Conservation (phyloP, 2,888 invertebrate species). For the Lingula anatina region DNA sequence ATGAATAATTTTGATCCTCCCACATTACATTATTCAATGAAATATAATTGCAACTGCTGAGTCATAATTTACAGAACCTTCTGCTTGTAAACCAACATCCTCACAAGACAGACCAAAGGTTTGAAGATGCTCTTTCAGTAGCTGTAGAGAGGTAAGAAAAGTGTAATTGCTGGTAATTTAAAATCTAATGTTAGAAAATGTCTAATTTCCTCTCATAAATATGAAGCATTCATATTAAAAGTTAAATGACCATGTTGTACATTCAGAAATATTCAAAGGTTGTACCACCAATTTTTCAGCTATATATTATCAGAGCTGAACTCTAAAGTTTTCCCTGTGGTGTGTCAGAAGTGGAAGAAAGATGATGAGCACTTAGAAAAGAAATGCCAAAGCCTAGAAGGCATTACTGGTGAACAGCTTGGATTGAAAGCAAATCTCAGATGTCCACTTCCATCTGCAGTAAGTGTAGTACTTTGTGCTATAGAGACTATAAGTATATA, state of each 20-base stretch:
- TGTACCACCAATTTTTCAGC: slow-evolving; percentile 21
- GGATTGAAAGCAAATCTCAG: slow-evolving; percentile 33
- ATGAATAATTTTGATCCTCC: too few species aligned
- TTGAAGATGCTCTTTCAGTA: slow-evolving; percentile 20
- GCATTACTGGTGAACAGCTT: slow-evolving; percentile 32
- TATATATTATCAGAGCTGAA: slow-evolving; percentile 39
- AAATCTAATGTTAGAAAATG: too few species aligned
- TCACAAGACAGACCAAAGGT: background rate
- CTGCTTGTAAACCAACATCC: too few species aligned
- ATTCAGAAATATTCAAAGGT: too few species aligned
- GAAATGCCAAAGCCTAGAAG: slow-evolving; percentile 25
- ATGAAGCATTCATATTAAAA: too few species aligned
- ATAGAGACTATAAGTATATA: background rate
- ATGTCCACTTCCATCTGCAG: slow-evolving; percentile 40
- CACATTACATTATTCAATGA: too few species aligned
- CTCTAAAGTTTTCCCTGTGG: slow-evolving; percentile 36
- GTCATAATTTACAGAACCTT: too few species aligned
- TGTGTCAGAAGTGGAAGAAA: slow-evolving; percentile 22
- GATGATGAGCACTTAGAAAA: slow-evolving; percentile 26
- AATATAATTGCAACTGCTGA: too few species aligned
- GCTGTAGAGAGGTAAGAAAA: slow-evolving; percentile 32
- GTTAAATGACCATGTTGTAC: background rate
- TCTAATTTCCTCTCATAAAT: too few species aligned
- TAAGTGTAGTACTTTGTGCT: too few species aligned
- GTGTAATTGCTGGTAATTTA: too few species aligned